Base-by-base conservation (phyloP, 2,797 vertebrate genomes). In the Gadopsis bispinosus region DNA sequence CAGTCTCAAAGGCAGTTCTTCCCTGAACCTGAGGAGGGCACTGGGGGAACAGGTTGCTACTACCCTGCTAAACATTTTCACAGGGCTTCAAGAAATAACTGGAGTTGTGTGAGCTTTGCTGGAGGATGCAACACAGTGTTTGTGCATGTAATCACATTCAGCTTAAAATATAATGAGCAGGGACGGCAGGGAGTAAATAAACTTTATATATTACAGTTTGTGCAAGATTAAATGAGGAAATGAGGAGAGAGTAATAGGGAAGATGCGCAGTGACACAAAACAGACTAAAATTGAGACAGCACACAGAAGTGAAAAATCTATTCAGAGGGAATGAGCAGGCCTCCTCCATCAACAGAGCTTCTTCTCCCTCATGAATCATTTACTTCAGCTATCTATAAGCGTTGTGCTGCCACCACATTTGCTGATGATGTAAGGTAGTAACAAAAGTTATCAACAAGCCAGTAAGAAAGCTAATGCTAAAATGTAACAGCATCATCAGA, bases 101-200 rank as follows among this genome's bases (percentile, higher is more conserved):
- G 26, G 33, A 75, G 47, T 62, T 78, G 54, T 59, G 60, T 67
- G 69, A 77, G 74, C 87, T 85, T 76, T 73, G 51, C 22, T 85
- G 62, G 75, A 81, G 76, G 75, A 65, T 61, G 53, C 79, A 86
- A 90, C 83, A 37, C 85, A 69, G 73, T 66, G 68, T 69, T 82
- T 77, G 62, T 72, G 62, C 50, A 45, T 73, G 73, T 66, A 82
- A 83, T 81, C 74, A 66, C 73, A 83, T 54, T 43, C 43, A 63
- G 5, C 33, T 53, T 39, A 51, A 73, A 75, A 70, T 54, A 76
- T 89, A 89, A 89, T 65, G 71, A 87, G 73, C 22, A 53, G 58
- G 43, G 43, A 58, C 66, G 62, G n/a, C 71, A 43, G 59, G 69
- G 65, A 79, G 26, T 55, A 80, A 77, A 83, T 73, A 69, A 85